Base-by-base conservation (phyloP, 2,113 vertebrate genomes). In the Oryzias curvinotus region DNA sequence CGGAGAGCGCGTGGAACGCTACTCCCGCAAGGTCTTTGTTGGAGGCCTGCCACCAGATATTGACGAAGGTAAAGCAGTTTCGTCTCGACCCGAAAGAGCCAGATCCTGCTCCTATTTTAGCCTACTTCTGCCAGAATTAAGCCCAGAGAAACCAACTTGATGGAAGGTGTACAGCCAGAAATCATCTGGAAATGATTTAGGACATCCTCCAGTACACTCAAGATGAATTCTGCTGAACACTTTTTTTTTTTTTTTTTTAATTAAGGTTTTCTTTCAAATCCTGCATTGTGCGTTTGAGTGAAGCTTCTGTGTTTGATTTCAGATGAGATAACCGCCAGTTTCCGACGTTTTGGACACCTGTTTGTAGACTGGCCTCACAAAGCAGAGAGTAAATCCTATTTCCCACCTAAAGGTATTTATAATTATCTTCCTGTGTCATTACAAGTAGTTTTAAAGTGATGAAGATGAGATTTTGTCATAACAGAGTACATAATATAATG, bases 21-120 rank as follows among this genome's bases (percentile, higher is more conserved):
- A 98, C 52, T 99, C 97, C 3, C 96, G 97, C 26, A 99, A 99
- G 61, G 97, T 99, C 71, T 99, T 99, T 55, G 97, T 99, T 0
- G 97, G 97, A 0, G 97, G 97, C 55, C 88, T 99, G 62, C 97
- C 97, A 17, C 97, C 97, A 0, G 97, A 99, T 81, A 99, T 99
- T 48, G 97, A 98, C 65, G 97, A 99, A 98, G 97, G 97, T 99
- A 89, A 16, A 36, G 46, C 2, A 2, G 23, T 36, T 46, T 46
- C 5, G 26, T 14, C 14, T 12, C 25, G 16, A 18, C 54, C 13
- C 25, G 4, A 5, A 19, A 10, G 0, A 1, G 28, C 30, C 26
- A 3, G 26, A 42, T 60, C 14, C 3, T 51, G 0, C 14, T 25
- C 17, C 21, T 25, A 28, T 53, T 44, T 50, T 18, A 28, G 17